phyloP scores from a whole-genome alignment of 92 coral and sea anemone species.

The Porites lobata region DNA sequence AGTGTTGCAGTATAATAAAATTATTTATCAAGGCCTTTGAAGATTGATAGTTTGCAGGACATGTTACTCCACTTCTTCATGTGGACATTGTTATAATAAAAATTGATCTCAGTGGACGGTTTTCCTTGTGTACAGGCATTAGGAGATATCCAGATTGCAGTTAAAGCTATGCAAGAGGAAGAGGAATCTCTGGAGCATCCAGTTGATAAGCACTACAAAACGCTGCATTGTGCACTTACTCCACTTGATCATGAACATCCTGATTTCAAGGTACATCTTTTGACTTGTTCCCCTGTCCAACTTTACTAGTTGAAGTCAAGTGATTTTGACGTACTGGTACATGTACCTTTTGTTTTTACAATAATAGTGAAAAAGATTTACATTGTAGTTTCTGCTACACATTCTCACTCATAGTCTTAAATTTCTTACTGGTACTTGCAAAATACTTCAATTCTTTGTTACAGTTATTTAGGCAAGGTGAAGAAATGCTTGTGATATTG shows the following conservation, averaged over 20 bases:
- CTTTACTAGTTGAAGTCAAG: neutral
- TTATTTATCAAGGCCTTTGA: too few relatives aligned
- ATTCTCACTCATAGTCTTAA: too few relatives aligned
- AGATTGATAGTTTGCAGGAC: too few relatives aligned
- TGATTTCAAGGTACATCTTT: constrained; percentile 80
- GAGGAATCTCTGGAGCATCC: constrained; percentile 83
- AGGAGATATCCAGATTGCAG: constrained; percentile 97
- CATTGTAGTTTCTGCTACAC: neutral
- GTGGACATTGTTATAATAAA: too few relatives aligned
- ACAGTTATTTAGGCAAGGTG: too few relatives aligned
- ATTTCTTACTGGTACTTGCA: too few relatives aligned
- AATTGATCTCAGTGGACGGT: neutral
- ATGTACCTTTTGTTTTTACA: too few relatives aligned
- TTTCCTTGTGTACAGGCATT: constrained; percentile 70
- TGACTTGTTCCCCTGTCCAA: neutral
- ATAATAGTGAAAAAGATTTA: neutral
- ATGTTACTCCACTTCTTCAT: too few relatives aligned
- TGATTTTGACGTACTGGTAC: neutral
- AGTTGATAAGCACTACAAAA: constrained; percentile 90
- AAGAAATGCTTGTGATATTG: too few relatives aligned
- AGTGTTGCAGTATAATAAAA: too few relatives aligned
- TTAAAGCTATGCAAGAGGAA: constrained; percentile 85
- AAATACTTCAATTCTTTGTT: too few relatives aligned
- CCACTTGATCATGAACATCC: constrained; percentile 83
- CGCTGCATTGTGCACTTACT: constrained; percentile 80